These are phyloP conservation scores for Epinephelus awoara DNA, from an alignment of 2,797 vertebrate species.

Conservation along the genomic window DNA sequence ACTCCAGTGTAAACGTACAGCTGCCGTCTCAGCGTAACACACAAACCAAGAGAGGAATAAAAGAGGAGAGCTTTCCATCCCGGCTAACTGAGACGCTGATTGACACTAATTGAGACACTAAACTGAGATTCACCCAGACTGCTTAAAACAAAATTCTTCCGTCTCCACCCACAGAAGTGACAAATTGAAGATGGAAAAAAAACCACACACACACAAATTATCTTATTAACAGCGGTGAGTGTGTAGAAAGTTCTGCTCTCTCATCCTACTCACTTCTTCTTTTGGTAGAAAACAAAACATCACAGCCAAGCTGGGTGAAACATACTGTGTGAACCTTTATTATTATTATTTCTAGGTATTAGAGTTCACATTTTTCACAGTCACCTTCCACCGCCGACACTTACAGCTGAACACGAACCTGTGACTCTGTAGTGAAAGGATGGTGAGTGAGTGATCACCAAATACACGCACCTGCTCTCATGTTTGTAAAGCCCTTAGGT, in stretches of 20 bases:
- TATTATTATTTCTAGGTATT: neutral
- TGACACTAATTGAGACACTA: slow-evolving; percentile 21
- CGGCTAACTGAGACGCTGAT: slow-evolving; percentile 11
- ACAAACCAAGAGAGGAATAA: neutral
- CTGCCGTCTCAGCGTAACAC: neutral
- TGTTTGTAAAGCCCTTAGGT: neutral
- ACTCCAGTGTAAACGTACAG: neutral
- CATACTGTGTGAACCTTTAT: neutral
- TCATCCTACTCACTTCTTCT: neutral
- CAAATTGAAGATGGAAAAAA: neutral
- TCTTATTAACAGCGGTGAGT: neutral
- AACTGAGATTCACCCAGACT: slow-evolving; percentile 7
- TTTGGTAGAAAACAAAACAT: neutral
- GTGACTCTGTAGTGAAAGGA: neutral
- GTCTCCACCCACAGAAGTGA: slow-evolving; percentile 12
- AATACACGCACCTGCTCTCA: neutral
- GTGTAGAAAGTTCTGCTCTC: neutral
- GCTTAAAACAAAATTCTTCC: neutral
- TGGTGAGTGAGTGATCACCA: neutral
- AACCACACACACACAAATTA: neutral
- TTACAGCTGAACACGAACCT: neutral
- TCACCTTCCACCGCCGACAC: neutral
- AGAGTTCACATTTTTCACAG: neutral
- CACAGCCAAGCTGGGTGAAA: neutral
- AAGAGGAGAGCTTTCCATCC: neutral